Conservation (phyloP, 2,797 vertebrate genomes). For the Rhodeus uyekii region DNA sequence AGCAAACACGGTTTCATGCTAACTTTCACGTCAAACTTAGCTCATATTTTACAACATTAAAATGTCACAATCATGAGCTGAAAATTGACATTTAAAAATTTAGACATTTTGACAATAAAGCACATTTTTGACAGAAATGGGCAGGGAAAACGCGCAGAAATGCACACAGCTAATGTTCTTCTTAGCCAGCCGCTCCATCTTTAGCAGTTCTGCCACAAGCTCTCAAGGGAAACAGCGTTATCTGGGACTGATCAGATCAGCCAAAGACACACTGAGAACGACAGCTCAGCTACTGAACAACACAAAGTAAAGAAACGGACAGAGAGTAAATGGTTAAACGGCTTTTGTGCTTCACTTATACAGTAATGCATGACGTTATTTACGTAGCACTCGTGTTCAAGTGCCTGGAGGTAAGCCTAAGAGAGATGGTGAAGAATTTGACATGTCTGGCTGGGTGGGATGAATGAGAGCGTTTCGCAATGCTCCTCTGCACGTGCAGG, state of each 20-base stretch:
- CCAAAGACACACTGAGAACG: neutral
- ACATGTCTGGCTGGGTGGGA: slow-evolving; percentile 27
- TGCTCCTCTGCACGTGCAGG: slow-evolving; percentile 59
- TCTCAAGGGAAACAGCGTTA: slow-evolving; percentile 19
- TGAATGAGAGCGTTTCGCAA: slow-evolving; percentile 42
- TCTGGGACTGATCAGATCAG: slow-evolving; percentile 29
- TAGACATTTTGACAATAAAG: too few species aligned
- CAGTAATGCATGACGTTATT: neutral
- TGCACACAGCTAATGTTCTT: neutral
- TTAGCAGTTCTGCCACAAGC: slow-evolving; percentile 38
- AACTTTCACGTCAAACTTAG: too few species aligned
- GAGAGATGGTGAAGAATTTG: neutral
- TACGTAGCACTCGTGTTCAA: neutral
- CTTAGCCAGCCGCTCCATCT: slow-evolving; percentile 4
- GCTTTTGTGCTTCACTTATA: neutral
- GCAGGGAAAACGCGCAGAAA: neutral
- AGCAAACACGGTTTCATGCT: neutral
- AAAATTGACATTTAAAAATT: too few species aligned
- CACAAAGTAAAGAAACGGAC: neutral
- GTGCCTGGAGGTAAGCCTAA: neutral
- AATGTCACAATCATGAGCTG: neutral
- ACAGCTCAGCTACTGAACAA: neutral
- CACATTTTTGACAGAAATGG: neutral
- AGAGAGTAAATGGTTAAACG: neutral
- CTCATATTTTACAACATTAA: too few species aligned